Base-by-base conservation (phyloP, 2,888 invertebrate species). In the Perdita meconis region DNA sequence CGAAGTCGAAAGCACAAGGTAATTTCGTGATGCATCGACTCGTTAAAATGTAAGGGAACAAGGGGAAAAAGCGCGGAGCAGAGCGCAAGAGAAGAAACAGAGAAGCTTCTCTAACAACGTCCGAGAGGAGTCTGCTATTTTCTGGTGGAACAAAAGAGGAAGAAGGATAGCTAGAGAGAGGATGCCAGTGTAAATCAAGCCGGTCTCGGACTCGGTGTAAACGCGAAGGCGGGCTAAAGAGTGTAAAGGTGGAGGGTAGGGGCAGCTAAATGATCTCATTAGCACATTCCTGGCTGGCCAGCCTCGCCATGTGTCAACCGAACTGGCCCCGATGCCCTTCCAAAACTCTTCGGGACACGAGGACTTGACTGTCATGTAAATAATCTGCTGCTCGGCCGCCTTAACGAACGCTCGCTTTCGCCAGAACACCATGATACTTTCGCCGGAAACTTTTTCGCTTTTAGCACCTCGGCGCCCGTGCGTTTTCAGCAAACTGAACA, bases 241-340 rank as follows among this genome's bases (percentile, higher is more conserved):
- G 85, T 75, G 80, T 69, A 82, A 78, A 82, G 80, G 82, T 59
- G 76, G 75, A 75, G 72, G 80, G 65, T 57, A 68, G 70, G 78
- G 79, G 81, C 82, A 85, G 90, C 89, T 90, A 91, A 91, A 92
- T 91, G 91, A 91, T 90, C 92, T 91, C 91, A 92, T 92, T 92
- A 92, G 90, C 91, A 90, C 91, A 92, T 92, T 91, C 91, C 89
- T 89, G 83, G 85, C 85, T 81, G 87, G 82, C 84, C 86, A 86
- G 81, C 84, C 86, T 87, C 86, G 84, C 86, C 89, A 86, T 89
- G 88, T 89, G 89, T 90, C 91, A 90, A 90, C 87, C 84, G 80
- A 87, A 82, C 83, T 87, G 85, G 79, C 73, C 78, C 55, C 78
- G 50, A 66, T 19, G 10, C 83, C 80, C 83, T 79, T 68, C 81